phyloP scores from a whole-genome alignment of 1,140 invertebrate genomes.

The Leptonema lineaticorne region DNA sequence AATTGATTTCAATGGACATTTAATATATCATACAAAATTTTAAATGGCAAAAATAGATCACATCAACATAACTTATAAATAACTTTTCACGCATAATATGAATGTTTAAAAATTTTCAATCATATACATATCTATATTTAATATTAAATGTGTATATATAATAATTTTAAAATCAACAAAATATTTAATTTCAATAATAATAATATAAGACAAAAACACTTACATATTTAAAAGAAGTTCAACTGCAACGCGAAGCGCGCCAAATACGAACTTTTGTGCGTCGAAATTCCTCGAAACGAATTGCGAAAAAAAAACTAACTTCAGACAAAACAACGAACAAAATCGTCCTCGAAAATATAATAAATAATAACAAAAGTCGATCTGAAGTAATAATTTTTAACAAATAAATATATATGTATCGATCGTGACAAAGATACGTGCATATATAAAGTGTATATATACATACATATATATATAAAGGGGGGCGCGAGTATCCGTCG shows the following conservation, averaged over 20 bases:
- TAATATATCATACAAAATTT: too few species aligned
- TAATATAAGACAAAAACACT: not conserved
- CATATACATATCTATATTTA: too few species aligned
- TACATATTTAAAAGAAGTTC: not conserved
- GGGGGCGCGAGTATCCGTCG: slow-evolving; percentile 25
- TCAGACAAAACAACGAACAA: not conserved
- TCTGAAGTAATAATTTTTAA: not conserved
- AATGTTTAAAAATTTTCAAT: too few species aligned
- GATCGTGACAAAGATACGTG: not conserved
- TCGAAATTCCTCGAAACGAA: not conserved
- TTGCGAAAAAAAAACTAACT: too few species aligned
- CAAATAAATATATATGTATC: not conserved
- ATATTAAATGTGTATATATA: not conserved
- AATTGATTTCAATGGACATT: too few species aligned
- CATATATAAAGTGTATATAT: too few species aligned
- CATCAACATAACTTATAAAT: too few species aligned
- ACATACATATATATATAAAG: too few species aligned
- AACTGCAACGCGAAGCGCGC: not conserved
- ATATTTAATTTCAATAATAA: too few species aligned
- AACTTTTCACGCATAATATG: too few species aligned
- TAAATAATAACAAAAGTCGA: not conserved
- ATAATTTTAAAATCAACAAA: not conserved
- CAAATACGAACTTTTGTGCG: not conserved
- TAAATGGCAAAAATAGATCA: too few species aligned
- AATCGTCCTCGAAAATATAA: not conserved